Evolutionary conservation across 92 coral and sea anemone genomes (phyloP).

Genomic region (Phymanthus crucifer): DNA sequence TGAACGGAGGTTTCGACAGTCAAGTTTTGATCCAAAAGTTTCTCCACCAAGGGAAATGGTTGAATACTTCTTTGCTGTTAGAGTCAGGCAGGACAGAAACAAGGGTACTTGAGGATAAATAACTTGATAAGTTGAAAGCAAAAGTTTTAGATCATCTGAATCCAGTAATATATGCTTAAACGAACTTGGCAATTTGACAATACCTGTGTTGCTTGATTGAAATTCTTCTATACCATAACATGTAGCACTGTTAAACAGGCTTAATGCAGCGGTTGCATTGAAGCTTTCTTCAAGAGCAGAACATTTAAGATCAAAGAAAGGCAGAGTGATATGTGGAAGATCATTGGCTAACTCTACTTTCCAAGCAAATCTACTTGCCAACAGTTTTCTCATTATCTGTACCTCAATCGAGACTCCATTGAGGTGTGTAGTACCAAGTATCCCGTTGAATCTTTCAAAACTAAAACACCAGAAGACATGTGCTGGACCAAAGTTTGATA

Average conservation of each 20-base stretch:
- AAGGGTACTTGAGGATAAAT: neutral
- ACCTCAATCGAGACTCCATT: slow-evolving; percentile 61
- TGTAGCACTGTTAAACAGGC: slow-evolving; percentile 12
- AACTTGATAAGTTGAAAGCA: neutral
- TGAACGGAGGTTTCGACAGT: slow-evolving; percentile 28
- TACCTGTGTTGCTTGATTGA: neutral
- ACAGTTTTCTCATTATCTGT: slow-evolving; percentile 64
- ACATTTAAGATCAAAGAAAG: slow-evolving; percentile 32
- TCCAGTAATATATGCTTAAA: neutral
- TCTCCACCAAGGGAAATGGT: slow-evolving; percentile 34
- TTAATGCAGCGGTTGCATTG: too few relatives aligned
- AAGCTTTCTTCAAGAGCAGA: too few relatives aligned
- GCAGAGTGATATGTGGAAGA: too few relatives aligned
- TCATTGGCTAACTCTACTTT: slow-evolving; percentile 5
- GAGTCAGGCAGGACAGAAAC: slow-evolving; percentile 5
- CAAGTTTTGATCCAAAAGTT: slow-evolving; percentile 46
- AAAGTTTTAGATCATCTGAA: slow-evolving; percentile 3
- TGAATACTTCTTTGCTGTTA: slow-evolving; percentile 26
- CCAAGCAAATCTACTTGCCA: slow-evolving; percentile 5
- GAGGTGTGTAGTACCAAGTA: slow-evolving; percentile 48
- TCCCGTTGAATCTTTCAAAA: slow-evolving; percentile 58
- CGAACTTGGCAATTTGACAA: slow-evolving; percentile 13
- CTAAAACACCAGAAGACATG: slow-evolving; percentile 60
- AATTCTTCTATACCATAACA: slow-evolving; percentile 8
- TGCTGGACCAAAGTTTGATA: slow-evolving; percentile 48